Conservation (phyloP, 2,888 invertebrate genomes). For the Halictus ligatus region DNA sequence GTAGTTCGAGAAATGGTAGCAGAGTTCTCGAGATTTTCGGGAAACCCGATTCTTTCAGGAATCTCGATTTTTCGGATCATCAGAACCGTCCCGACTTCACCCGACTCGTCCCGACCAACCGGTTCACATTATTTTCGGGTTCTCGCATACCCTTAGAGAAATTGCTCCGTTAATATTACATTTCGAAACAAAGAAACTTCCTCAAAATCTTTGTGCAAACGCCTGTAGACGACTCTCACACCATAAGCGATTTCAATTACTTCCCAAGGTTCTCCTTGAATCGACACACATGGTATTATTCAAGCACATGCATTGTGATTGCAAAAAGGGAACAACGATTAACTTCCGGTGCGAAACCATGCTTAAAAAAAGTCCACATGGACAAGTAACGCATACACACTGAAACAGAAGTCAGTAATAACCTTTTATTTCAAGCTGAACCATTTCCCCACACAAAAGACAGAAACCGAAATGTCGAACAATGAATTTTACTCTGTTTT, state of each 20-base stretch:
- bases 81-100: too few relatives aligned
- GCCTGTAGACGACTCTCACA: neutral
- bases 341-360: neutral
- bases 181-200: neutral
- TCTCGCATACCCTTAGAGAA: neutral
- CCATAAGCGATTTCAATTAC: slow-evolving; percentile 44
- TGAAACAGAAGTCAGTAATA: neutral
- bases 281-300: slow-evolving; percentile 14
- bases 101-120: too few relatives aligned
- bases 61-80: too few relatives aligned
- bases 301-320: slow-evolving; percentile 20
- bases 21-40: too few relatives aligned
- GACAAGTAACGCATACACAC: neutral
- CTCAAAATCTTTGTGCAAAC: neutral
- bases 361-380: neutral
- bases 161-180: neutral
- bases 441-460: neutral
- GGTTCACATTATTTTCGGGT: too few relatives aligned
- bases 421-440: neutral
- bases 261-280: slow-evolving; percentile 49
- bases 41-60: too few relatives aligned
- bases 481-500: neutral
- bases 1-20: too few relatives aligned
- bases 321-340: slow-evolving; percentile 26
- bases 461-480: neutral